Percentiles rank a stretch among this genome's conserved stretches.
These are phyloP conservation scores for Neoaliturus tenellus DNA, from an alignment of 2,888 invertebrate genomes.

Conservation along the genomic window DNA sequence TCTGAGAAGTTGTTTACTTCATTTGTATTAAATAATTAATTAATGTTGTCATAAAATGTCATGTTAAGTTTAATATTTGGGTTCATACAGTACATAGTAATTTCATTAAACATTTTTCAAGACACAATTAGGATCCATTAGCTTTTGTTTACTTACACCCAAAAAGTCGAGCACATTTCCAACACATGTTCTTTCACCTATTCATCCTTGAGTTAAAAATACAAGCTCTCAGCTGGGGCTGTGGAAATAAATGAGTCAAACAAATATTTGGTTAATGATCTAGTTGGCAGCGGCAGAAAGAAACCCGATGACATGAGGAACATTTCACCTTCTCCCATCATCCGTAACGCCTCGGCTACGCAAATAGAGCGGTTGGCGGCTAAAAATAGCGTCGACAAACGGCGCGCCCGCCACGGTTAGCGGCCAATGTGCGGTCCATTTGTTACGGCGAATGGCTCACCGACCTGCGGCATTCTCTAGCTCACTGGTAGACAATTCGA, in stretches of 20 bases:
- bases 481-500: too few relatives aligned
- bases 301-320: conserved; percentile 30
- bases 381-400: conserved; percentile 6
- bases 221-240: conserved; percentile 11
- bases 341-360: background rate
- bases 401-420: background rate
- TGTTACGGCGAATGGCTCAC: conserved; percentile 27
- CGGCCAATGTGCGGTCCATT: background rate
- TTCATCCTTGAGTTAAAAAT: conserved; percentile 8
- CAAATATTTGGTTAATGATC: conserved; percentile 35
- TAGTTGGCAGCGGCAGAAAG: conserved; percentile 27
- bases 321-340: conserved; percentile 30
- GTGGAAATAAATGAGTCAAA: conserved; percentile 30
- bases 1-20: too few relatives aligned
- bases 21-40: too few relatives aligned
- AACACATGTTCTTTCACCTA: conserved; percentile 25
- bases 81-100: too few relatives aligned
- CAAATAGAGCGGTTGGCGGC: conserved; percentile 32
- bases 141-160: too few relatives aligned
- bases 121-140: too few relatives aligned
- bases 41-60: too few relatives aligned
- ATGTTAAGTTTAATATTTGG: too few relatives aligned
- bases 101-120: too few relatives aligned
- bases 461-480: too few relatives aligned
- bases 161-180: background rate